Conservation (phyloP, 1,140 invertebrate species). For the Diorhabda carinulata region DNA sequence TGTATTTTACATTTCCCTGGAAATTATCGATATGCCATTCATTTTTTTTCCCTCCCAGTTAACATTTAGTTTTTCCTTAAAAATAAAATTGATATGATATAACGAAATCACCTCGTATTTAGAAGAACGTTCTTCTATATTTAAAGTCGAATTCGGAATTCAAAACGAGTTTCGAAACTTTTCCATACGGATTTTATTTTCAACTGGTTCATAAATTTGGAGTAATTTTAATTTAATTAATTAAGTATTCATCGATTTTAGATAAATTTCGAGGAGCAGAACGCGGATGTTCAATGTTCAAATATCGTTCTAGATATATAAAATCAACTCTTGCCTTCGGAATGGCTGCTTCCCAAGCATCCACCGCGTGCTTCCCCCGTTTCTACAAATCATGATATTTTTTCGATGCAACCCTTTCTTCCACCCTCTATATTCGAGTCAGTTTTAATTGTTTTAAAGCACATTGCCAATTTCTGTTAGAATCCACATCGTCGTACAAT, state of each 20-base stretch:
- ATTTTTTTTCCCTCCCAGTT: no score
- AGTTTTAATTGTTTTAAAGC: conserved; percentile 42
- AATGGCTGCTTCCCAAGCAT: conserved; percentile 17
- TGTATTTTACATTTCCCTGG: no score
- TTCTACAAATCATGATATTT: conserved; percentile 37
- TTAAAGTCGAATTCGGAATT: not conserved
- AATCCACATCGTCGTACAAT: conserved; percentile 15
- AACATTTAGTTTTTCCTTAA: no score
- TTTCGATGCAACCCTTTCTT: conserved; percentile 36
- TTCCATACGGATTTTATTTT: not conserved
- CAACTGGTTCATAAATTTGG: conserved; percentile 20
- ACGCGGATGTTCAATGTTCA: conserved; percentile 22
- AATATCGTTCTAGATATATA: conserved; percentile 19
- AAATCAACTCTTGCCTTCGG: conserved; percentile 31
- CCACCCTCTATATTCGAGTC: conserved; percentile 4
- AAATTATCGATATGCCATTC: no score
- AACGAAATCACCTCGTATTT: no score
- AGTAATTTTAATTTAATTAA: conserved; percentile 23
- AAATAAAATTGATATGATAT: no score
- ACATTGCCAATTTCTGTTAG: conserved; percentile 39
- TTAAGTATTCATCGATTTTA: conserved; percentile 22
- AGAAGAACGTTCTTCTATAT: no score
- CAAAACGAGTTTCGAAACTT: not conserved
- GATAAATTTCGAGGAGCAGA: conserved; percentile 18
- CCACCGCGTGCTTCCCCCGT: conserved; percentile 26